Base-by-base conservation (phyloP, 2,113 vertebrate genomes). In the Mirounga angustirostris region DNA sequence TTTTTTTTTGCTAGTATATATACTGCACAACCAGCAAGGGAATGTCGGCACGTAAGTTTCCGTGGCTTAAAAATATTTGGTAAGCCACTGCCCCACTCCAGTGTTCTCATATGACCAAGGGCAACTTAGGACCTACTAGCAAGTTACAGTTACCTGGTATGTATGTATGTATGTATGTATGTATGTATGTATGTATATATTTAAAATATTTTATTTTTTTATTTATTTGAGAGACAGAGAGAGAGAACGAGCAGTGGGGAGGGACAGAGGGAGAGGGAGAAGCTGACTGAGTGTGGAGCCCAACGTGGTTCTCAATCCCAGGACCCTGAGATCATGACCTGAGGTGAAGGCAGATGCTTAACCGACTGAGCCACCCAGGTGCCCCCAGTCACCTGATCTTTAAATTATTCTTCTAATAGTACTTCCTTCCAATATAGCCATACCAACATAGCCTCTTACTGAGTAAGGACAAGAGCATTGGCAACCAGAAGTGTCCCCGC, bases 91-190 rank as follows among this genome's bases (percentile, higher is more conserved):
- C 4, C 12, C 3, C 6, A 15, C 13, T 7, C 59, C 61, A 21
- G 0, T 19, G 6, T 24, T 71, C 5, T 79, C 46, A 28, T 3
- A 58, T 8, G 94, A 21, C 24, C 56, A 74, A 13, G 11, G 52
- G 4, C 2, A 63, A 88, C 14, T 12, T 78, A 79, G 59, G n/a
- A 54, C 15, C 56, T 91, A 30, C 81, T 61, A 79, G 33, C 24
- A 11, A 80, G 14, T 13, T 73, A 5, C n/a, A 91, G 46, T 74
- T 40, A 16, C 50, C 46, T 58, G 33, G 13, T 54, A 4, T 54
- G 52, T 52, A 52, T 52, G 21, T 58, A 1, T 1, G 21, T 58
- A 1, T 1, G 56, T 59, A 22, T 59, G 21, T 58, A 1, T 1
- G 56, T 59, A 22, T 59, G 22, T 24, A 22, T 59, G 58, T 22